Percentiles rank a stretch among this genome's conserved stretches.
phyloP scores from a whole-genome alignment of 2,113 vertebrate species.

The Cervus canadensis region DNA sequence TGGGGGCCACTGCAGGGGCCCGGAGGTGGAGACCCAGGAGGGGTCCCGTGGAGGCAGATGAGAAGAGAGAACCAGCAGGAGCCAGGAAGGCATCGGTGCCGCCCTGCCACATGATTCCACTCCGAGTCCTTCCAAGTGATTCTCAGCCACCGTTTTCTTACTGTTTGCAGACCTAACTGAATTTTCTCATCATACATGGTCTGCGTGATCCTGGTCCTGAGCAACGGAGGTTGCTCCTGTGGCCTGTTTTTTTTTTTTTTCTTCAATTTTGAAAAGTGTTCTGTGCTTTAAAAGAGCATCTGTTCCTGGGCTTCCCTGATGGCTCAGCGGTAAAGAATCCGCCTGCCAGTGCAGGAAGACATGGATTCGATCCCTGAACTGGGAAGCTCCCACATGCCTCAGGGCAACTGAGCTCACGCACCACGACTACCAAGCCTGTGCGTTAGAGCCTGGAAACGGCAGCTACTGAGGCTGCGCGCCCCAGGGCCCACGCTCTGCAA shows the following conservation, averaged over 20 bases:
- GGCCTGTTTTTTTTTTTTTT: background rate
- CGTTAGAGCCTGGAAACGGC: background rate
- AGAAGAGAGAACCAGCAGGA: background rate
- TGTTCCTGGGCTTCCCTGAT: background rate
- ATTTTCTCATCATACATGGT: background rate
- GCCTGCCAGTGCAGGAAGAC: background rate
- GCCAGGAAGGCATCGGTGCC: background rate
- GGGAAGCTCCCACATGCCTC: background rate
- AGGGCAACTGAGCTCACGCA: background rate
- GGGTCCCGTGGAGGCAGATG: background rate
- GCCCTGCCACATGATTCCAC: background rate
- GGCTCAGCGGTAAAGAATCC: background rate
- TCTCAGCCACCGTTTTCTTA: background rate
- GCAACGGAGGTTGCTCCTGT: background rate
- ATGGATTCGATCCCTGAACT: background rate
- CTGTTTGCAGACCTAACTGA: background rate
- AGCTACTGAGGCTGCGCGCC: fast-evolving
- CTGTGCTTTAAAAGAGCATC: background rate
- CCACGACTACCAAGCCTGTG: background rate
- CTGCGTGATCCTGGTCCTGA: background rate
- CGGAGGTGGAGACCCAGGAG: background rate
- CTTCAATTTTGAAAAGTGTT: background rate
- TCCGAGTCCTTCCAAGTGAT: background rate
- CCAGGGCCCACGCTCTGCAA: background rate
- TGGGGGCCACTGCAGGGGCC: background rate